Evolutionary conservation across 2,113 vertebrate genomes (phyloP).

Genomic region (Gulo gulo): DNA sequence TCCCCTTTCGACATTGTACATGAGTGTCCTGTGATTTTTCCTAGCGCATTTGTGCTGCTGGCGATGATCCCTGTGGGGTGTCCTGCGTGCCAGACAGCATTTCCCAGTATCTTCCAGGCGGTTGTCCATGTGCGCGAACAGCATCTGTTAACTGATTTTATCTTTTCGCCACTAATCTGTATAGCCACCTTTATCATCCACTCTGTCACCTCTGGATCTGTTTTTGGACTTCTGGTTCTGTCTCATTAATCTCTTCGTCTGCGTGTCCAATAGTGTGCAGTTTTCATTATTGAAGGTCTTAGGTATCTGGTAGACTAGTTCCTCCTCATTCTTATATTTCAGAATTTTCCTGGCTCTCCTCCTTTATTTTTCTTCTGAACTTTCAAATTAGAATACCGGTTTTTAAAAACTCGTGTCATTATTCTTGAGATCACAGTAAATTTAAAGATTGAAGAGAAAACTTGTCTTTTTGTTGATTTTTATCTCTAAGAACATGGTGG

Average conservation of each 20-base stretch:
- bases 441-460: neutral
- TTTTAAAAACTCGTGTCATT: neutral
- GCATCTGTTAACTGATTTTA: neutral
- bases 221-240: neutral
- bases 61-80: neutral
- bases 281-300: neutral
- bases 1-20: neutral
- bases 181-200: neutral
- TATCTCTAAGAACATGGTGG: neutral
- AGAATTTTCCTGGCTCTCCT: neutral
- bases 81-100: neutral
- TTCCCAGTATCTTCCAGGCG: neutral
- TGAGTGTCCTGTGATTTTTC: neutral
- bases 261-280: neutral
- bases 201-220: neutral
- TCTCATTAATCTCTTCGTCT: neutral
- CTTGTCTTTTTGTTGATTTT: neutral
- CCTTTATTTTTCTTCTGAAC: neutral
- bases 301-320: neutral
- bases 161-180: neutral
- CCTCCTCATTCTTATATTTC: neutral
- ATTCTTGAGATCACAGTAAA: neutral
- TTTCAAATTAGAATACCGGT: neutral
- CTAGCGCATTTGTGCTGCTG: neutral
- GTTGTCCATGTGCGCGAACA: neutral